These are phyloP conservation scores for Zaprionus taronus DNA, from an alignment of 1,140 invertebrate genomes.

Conservation along the genomic window DNA sequence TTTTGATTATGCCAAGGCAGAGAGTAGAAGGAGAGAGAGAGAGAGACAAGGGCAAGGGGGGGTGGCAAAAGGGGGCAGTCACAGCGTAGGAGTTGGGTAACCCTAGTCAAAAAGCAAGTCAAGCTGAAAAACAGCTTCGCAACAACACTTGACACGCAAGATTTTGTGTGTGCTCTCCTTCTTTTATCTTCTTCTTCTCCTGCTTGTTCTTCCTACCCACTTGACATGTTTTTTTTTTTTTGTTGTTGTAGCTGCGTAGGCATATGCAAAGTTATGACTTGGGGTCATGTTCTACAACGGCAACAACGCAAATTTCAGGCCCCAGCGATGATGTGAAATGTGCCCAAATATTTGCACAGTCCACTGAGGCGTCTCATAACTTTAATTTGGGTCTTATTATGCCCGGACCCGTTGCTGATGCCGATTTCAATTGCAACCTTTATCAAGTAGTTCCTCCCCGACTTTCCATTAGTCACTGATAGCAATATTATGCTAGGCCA, in stretches of 20 bases:
- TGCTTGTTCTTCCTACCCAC: neutral
- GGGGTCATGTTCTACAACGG: slow-evolving; percentile 32
- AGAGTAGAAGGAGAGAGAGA: too few species aligned
- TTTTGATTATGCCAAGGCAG: slow-evolving; percentile 68
- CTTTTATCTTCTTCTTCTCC: neutral
- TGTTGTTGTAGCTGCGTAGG: slow-evolving; percentile 6
- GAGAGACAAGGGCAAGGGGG: neutral
- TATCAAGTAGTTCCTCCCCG: slow-evolving; percentile 25
- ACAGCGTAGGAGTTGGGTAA: slow-evolving; percentile 9
- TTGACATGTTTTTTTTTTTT: slow-evolving; percentile 40
- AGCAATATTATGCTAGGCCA: slow-evolving; percentile 21
- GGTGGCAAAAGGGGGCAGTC: too few species aligned
- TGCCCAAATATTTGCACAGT: slow-evolving; percentile 66
- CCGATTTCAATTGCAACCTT: slow-evolving; percentile 48
- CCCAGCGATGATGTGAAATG: slow-evolving; percentile 21
- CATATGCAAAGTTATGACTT: slow-evolving; percentile 53
- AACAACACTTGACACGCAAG: slow-evolving; percentile 76
- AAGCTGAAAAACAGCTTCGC: slow-evolving; percentile 77
- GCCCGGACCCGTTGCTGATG: neutral
- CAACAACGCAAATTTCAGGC: neutral
- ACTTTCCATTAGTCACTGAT: slow-evolving; percentile 21
- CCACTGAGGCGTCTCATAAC: slow-evolving; percentile 64
- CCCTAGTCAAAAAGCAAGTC: slow-evolving; percentile 75
- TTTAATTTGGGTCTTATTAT: slow-evolving; percentile 33
- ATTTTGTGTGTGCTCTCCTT: slow-evolving; percentile 26